These are phyloP conservation scores for Chaetophractus vellerosus DNA, from an alignment of 2,797 vertebrate species.

Conservation along the genomic window DNA sequence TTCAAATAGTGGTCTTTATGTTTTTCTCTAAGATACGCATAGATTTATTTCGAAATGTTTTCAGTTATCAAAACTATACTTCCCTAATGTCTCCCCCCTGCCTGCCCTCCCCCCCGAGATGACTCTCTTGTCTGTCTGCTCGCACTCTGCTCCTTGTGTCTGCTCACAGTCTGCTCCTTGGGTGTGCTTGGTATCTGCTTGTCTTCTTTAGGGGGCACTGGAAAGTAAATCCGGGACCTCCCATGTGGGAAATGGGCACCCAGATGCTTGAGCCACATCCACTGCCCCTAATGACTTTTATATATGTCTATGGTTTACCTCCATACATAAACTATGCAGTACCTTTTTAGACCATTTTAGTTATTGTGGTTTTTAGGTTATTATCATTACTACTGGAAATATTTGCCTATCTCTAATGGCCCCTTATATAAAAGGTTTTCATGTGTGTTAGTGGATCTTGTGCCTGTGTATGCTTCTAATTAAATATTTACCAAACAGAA, in stretches of 20 bases:
- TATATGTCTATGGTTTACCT: background rate
- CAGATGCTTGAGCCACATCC: no score
- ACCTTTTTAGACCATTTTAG: conserved; percentile 48
- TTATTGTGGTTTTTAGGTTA: background rate
- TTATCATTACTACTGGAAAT: conserved; percentile 55
- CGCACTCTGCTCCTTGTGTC: no score
- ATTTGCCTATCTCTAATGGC: background rate
- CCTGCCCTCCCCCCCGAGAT: no score
- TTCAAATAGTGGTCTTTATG: background rate
- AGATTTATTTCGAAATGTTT: conserved; percentile 69
- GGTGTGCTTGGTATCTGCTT: no score
- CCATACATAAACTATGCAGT: background rate
- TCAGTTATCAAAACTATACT: conserved; percentile 23
- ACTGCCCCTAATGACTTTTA: background rate
- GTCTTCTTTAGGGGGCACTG: no score
- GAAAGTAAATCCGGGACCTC: no score
- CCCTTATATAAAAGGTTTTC: conserved; percentile 49
- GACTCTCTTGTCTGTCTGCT: no score
- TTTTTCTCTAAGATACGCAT: conserved; percentile 21
- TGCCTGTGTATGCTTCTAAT: conserved; percentile 48
- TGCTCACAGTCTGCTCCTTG: no score
- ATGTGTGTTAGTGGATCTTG: background rate
- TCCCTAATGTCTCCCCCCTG: background rate
- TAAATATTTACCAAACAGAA: conserved; percentile 70
- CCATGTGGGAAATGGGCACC: no score